Evolutionary conservation across 1,140 invertebrate genomes (phyloP).

Genomic region (Homalodisca vitripennis): DNA sequence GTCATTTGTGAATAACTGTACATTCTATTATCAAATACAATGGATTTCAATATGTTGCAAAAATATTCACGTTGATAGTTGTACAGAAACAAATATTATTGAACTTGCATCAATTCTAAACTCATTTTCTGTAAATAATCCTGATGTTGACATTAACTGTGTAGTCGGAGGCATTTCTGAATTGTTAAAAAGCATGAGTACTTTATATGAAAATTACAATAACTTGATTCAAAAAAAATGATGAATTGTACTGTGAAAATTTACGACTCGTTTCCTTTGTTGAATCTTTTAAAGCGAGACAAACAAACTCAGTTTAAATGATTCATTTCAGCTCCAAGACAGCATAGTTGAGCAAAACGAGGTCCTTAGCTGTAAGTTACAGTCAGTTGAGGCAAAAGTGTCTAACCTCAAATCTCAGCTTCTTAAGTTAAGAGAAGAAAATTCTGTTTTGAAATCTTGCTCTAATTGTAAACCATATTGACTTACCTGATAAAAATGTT

Average conservation of each 20-base stretch:
- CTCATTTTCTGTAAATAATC: not conserved
- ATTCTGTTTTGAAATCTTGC: not conserved
- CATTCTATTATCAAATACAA: no score
- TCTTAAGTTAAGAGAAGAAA: not conserved
- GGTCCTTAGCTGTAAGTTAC: not conserved
- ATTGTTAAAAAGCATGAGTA: not conserved
- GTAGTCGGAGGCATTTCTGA: not conserved
- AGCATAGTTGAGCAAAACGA: conserved; percentile 2
- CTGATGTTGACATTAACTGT: not conserved
- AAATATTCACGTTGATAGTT: not conserved
- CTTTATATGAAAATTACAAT: not conserved
- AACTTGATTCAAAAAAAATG: conserved; percentile 6
- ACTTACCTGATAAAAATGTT: no score
- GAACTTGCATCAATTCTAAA: not conserved
- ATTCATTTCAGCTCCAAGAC: conserved; percentile 3
- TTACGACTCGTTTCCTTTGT: not conserved
- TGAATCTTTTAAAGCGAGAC: not conserved
- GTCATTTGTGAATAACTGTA: no score
- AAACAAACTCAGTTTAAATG: not conserved
- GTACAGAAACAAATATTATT: not conserved
- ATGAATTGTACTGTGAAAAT: conserved; percentile 13
- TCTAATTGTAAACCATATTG: no score
- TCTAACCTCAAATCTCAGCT: conserved; percentile 4
- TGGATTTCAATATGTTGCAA: not conserved
- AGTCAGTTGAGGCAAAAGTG: not conserved